Evolutionary conservation across 2,888 invertebrate species (phyloP).

Genomic region (Anthophora plumipes): DNA sequence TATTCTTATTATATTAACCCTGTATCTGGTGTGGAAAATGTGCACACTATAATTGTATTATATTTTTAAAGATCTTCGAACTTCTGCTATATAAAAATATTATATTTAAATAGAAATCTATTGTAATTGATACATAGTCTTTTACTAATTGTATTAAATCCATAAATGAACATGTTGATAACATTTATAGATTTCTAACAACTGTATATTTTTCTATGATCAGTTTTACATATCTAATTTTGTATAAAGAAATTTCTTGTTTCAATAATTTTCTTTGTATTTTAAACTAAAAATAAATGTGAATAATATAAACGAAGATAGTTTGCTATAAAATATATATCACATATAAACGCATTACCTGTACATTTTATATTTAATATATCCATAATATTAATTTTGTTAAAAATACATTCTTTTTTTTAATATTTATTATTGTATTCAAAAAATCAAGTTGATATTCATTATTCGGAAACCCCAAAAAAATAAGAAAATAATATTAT

Average conservation of each 20-base stretch:
- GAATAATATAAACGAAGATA: neutral
- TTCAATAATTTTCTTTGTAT: constrained; percentile 14
- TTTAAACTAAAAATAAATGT: constrained; percentile 12
- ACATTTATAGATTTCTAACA: constrained; percentile 25
- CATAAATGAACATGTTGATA: constrained; percentile 17
- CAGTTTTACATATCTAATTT: constrained; percentile 20
- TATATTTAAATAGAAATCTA: constrained; percentile 39
- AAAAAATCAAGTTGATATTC: neutral
- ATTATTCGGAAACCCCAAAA: too few relatives aligned
- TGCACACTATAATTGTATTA: constrained; percentile 33
- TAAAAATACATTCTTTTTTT: constrained; percentile 3
- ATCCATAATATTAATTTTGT: constrained; percentile 1
- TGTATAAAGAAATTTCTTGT: constrained; percentile 31
- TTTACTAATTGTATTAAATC: constrained; percentile 25
- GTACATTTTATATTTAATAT: constrained; percentile 14
- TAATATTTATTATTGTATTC: constrained; percentile 12
- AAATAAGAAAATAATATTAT: too few relatives aligned
- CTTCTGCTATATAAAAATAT: constrained; percentile 36
- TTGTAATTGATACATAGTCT: constrained; percentile 25
- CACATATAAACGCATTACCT: neutral
- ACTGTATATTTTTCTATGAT: constrained; percentile 41
- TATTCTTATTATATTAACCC: constrained; percentile 18
- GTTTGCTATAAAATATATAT: constrained; percentile 20
- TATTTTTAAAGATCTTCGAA: constrained; percentile 23
- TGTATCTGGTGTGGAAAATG: constrained; percentile 7